Percentiles rank a stretch among this genome's conserved stretches.
Conservation (phyloP, 2,113 vertebrate genomes). For the Muntiacus reevesi region DNA sequence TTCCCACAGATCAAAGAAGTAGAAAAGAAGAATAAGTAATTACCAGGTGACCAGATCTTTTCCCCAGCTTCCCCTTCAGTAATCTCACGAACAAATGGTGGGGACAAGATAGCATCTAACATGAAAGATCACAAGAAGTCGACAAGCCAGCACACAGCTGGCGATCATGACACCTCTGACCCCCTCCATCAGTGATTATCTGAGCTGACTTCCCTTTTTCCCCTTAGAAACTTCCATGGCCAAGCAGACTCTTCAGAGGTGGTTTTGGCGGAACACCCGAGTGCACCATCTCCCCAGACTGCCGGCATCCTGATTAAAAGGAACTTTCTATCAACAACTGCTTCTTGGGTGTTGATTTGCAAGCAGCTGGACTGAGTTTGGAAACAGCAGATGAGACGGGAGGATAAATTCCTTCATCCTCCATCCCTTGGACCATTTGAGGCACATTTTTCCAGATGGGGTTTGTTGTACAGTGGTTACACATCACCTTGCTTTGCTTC, state of each 20-base stretch:
- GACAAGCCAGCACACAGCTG: background rate
- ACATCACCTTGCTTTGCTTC: fast-evolving
- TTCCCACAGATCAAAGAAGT: background rate
- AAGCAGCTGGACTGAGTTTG: background rate
- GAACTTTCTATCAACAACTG: background rate
- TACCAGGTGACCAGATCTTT: background rate
- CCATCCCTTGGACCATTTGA: background rate
- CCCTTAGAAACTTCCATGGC: background rate
- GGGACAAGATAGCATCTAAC: background rate
- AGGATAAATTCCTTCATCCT: background rate
- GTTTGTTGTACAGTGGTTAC: background rate
- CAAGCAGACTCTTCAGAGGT: background rate
- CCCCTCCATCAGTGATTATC: background rate
- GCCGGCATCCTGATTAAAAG: background rate
- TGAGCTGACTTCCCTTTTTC: background rate
- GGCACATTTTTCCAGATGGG: background rate
- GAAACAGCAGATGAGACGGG: background rate
- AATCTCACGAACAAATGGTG: background rate
- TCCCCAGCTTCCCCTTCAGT: background rate
- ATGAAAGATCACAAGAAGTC: background rate
- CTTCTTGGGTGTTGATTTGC: background rate
- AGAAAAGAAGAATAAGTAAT: background rate
- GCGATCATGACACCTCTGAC: background rate
- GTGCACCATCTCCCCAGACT: background rate
- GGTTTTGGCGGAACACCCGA: background rate